Base-by-base conservation (phyloP, 2,888 invertebrate species). In the Cactoblastis cactorum region DNA sequence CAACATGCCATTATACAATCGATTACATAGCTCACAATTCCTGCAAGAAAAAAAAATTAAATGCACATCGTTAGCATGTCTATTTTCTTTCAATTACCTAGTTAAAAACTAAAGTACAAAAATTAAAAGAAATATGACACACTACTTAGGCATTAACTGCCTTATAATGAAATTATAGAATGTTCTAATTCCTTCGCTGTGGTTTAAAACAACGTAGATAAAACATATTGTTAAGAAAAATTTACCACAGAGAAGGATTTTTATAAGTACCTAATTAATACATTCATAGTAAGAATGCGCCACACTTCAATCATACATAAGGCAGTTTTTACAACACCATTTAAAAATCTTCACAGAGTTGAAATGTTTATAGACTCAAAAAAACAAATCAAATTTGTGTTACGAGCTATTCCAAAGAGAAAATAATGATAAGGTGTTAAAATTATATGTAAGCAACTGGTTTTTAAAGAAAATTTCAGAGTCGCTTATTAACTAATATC, bases 121-220 rank as follows among this genome's bases (percentile, higher is more conserved):
- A 74, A 74, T 75, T 78, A 75, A 79, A 80, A 78, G 82, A 81
- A 83, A 85, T 88, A 88, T 86, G 88, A 88, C 88, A 87, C 87
- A 83, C 84, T 81, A 83, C 59, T 69, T 67, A 62, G 78, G 75
- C 80, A 71, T 59, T 53, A 52, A 65, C 66, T 73, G 79, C 75
- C 75, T 68, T 74, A 69, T 61, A 67, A 69, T 61, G 67, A 68
- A 67, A 67, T 71, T 65, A 73, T 65, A 69, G 66, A 73, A 73
- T 66, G 62, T 65, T 67, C 55, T 61, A 55, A 58, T 56, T 64
- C 54, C 59, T 74, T 77, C 76, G 54, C 78, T 77, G 78, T 77
- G 79, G 74, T 71, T 54, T 51, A 34, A 54, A 54, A 56, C 18
- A 6, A n/a, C 22, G 35, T 19, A 49, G 34, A 38, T 18, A 17